phyloP scores from a whole-genome alignment of 2,888 invertebrate genomes.

The Lycia hirtaria region DNA sequence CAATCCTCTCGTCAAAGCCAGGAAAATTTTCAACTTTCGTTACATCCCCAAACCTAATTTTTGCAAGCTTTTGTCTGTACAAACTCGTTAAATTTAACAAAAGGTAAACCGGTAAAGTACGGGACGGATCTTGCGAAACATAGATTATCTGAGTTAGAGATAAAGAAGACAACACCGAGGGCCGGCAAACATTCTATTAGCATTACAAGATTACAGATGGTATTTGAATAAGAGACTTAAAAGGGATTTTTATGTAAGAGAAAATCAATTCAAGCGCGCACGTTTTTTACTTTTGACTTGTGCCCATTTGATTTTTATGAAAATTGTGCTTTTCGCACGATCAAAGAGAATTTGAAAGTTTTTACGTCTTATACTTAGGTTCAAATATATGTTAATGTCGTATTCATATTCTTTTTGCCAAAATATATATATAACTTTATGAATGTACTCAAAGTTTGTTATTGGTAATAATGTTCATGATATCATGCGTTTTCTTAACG shows the following conservation, averaged over 20 bases:
- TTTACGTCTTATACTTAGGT: slow-evolving; percentile 7
- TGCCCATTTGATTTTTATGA: slow-evolving; percentile 18
- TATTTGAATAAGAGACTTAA: slow-evolving; percentile 51
- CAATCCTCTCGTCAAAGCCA: slow-evolving; percentile 30
- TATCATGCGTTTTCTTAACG: not conserved
- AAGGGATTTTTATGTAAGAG: slow-evolving; percentile 44
- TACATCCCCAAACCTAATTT: slow-evolving; percentile 54
- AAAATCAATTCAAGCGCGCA: slow-evolving; percentile 35
- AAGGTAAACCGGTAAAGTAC: slow-evolving; percentile 58
- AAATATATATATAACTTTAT: slow-evolving; percentile 44
- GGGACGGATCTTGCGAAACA: slow-evolving; percentile 66
- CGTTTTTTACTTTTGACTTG: slow-evolving; percentile 26
- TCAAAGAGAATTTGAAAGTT: slow-evolving; percentile 12
- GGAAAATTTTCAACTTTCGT: slow-evolving; percentile 43
- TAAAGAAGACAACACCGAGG: slow-evolving; percentile 59
- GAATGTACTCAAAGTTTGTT: slow-evolving; percentile 47
- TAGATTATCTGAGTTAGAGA: slow-evolving; percentile 63
- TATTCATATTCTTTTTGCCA: slow-evolving; percentile 14
- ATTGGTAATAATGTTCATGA: slow-evolving; percentile 45
- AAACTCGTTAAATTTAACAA: slow-evolving; percentile 69
- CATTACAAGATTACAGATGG: slow-evolving; percentile 65
- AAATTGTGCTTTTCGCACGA: slow-evolving; percentile 7
- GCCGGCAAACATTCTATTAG: slow-evolving; percentile 70
- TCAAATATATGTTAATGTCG: slow-evolving; percentile 21
- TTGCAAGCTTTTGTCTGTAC: slow-evolving; percentile 56